Percentiles rank a stretch among this genome's conserved stretches.
Evolutionary conservation across 2,888 invertebrate genomes (phyloP).

Genomic region (Hyposoter didymator): DNA sequence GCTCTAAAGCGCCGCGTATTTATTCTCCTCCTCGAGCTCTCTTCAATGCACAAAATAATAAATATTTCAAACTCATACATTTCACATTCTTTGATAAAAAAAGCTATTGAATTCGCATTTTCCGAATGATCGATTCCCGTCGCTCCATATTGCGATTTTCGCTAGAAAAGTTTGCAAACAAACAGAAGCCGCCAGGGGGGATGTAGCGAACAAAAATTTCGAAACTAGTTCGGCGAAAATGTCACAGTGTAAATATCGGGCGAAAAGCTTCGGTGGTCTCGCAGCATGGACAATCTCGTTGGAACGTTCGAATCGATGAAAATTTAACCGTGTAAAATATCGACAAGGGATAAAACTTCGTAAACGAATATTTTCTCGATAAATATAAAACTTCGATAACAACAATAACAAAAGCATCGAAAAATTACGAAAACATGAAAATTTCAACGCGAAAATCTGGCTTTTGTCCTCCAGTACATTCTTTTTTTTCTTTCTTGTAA

Average conservation of each 20-base stretch:
- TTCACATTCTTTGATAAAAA: background rate
- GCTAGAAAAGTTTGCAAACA: background rate
- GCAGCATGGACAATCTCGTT: slow-evolving; percentile 2
- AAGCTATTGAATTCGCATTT: background rate
- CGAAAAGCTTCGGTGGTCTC: slow-evolving; percentile 14
- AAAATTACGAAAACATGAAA: background rate
- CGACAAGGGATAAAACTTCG: background rate
- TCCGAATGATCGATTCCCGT: slow-evolving; percentile 5
- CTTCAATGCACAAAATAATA: background rate
- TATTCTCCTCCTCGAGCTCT: background rate
- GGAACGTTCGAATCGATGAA: background rate
- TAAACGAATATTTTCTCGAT: background rate
- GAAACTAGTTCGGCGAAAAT: slow-evolving; percentile 9
- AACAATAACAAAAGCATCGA: background rate
- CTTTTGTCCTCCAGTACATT: background rate
- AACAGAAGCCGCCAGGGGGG: background rate
- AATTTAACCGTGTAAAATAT: background rate
- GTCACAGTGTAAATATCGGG: slow-evolving; percentile 11
- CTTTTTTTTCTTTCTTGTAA: background rate
- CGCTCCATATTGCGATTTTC: slow-evolving; percentile 8
- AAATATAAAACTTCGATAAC: background rate
- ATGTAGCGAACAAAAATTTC: slow-evolving; percentile 3
- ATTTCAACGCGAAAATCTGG: background rate
- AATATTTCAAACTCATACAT: background rate
- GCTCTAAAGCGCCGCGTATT: background rate